phyloP scores from a whole-genome alignment of 2,888 invertebrate genomes.

The Lacanobia oleracea region DNA sequence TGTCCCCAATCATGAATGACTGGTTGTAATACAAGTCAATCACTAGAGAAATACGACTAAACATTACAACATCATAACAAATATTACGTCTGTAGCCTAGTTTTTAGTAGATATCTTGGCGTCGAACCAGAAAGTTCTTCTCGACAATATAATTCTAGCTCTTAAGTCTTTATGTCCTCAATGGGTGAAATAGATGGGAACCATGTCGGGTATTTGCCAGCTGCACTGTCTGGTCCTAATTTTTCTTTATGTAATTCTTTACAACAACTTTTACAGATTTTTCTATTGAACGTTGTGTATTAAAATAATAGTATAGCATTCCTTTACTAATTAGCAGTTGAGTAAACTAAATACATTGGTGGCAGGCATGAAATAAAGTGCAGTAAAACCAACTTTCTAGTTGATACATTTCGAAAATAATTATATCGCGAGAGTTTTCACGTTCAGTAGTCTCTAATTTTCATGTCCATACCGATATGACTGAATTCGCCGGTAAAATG shows the following conservation, averaged over 20 bases:
- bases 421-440: not conserved
- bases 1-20: not conserved
- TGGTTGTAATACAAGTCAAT: not conserved
- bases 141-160: conserved; percentile 45
- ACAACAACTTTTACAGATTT: not conserved
- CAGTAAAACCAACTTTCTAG: not conserved
- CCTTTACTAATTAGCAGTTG: conserved; percentile 15
- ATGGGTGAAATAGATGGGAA: conserved; percentile 34
- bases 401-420: not conserved
- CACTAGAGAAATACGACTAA: not conserved
- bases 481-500: conserved; percentile 12
- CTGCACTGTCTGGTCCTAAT: not conserved
- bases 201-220: conserved; percentile 25
- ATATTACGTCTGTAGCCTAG: conserved; percentile 31
- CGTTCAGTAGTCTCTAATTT: not conserved
- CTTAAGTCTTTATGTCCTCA: conserved; percentile 50
- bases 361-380: not conserved
- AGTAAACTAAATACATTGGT: conserved; percentile 27
- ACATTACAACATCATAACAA: conserved; percentile 7
- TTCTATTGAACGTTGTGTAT: not conserved
- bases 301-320: conserved; percentile 4
- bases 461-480: conserved; percentile 6
- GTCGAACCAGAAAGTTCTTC: conserved; percentile 49
- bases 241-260: not conserved
- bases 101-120: conserved; percentile 59